Conservation (phyloP, 2,113 vertebrate genomes). For the Thermophis baileyi region DNA sequence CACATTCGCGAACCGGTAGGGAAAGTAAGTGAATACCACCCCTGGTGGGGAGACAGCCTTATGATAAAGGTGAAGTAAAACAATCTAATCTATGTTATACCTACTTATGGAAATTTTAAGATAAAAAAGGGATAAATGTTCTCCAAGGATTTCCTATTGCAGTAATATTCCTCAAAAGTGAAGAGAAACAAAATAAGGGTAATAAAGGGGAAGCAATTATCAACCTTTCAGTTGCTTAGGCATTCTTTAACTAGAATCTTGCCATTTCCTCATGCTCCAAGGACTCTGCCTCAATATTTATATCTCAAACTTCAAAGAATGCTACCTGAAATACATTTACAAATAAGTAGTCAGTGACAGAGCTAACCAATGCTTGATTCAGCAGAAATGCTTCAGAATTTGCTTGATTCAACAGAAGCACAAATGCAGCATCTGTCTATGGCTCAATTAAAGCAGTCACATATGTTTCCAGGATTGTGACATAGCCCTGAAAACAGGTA, state of each 20-base stretch:
- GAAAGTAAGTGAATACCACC: too few relatives aligned
- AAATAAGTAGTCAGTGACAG: background rate
- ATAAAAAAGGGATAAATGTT: background rate
- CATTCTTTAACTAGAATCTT: background rate
- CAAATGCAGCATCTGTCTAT: background rate
- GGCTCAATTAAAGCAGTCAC: background rate
- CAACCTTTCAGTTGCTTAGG: background rate
- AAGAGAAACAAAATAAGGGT: background rate
- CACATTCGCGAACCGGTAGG: too few relatives aligned
- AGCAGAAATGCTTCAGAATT: background rate
- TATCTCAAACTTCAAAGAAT: background rate
- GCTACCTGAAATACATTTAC: background rate
- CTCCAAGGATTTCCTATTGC: background rate
- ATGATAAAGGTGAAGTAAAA: background rate
- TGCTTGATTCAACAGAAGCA: background rate
- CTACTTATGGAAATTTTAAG: background rate
- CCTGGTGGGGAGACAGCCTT: background rate
- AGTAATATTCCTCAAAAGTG: background rate
- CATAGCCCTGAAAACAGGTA: background rate
- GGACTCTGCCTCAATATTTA: background rate
- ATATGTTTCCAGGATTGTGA: background rate
- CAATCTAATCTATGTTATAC: background rate
- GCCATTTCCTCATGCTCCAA: background rate
- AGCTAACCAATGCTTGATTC: background rate
- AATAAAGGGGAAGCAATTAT: background rate